Evolutionary conservation across 2,113 vertebrate genomes (phyloP), one percentile per base, ranked within the genome.

Genomic region (Dicerorhinus sumatrensis): DNA sequence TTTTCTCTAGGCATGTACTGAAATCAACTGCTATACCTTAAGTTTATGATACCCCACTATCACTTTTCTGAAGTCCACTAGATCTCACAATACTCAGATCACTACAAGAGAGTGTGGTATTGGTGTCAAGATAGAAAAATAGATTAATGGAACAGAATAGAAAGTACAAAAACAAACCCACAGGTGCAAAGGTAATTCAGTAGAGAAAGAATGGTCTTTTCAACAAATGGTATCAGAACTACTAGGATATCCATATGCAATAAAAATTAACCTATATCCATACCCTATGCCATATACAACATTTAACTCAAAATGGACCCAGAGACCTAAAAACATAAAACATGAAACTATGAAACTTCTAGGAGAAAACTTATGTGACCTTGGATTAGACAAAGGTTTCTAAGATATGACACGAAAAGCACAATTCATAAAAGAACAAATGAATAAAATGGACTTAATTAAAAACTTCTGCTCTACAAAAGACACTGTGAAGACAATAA

Each of bases 141-240:
- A 94, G 33, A 95, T 85, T 82, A 94, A 14, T n/a, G 62, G 25
- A 95, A 79, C 31, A 88, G 42, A 90, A 86, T 16, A 76, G 39
- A 84, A 96, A 94, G 70, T 81, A 81, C 60, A 88, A 75, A 97
- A 96, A 91, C 56, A 94, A 65, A 90, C 25, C 51, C 72, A 94
- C 84, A 79, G 51, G 56, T 92, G 70, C 83, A 95, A 91, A 93
- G 33, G 75, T 65, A 91, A 85, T 70, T 81, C 39, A 82, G 31
- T 33, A 17, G 63, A 79, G 69, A 95, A 95, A 94, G 51, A 86
- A 96, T 0, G 92, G 33, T 81, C 46, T 95, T 96, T 90, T 92
- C 75, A 96, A 94, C 70, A 97, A 93, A 96, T 75, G 82, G 48
- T 42, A 80, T 42, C 42, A 21, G 46, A 83, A 89, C 56, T 95